Evolutionary conservation across 2,113 vertebrate species (phyloP).

Genomic region (Pithys albifrons): DNA sequence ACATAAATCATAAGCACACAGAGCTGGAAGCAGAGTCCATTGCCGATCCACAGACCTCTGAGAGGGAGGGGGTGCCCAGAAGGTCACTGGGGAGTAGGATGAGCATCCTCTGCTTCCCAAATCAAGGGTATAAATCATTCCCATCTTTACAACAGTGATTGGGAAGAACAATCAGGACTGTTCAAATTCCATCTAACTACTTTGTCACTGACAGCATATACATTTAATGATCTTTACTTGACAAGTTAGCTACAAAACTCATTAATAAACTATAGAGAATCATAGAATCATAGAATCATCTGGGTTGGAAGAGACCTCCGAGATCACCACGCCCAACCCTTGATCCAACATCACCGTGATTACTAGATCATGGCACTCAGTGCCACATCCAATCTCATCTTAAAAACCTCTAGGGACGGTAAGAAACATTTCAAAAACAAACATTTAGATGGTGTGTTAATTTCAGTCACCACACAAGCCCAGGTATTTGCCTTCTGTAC

Average conservation of each 20-base stretch:
- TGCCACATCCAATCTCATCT: no score
- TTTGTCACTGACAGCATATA: background rate
- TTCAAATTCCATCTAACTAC: background rate
- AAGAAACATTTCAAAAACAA: background rate
- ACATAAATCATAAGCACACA: background rate
- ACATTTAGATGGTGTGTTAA: background rate
- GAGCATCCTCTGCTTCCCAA: background rate
- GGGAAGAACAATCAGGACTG: background rate
- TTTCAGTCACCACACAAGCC: background rate
- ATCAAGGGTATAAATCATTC: background rate
- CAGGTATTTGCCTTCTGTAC: background rate
- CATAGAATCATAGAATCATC: background rate
- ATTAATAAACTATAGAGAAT: background rate
- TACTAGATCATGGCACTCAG: no score
- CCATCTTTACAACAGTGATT: background rate
- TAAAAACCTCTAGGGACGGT: no score
- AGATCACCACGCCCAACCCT: no score
- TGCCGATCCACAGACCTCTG: background rate
- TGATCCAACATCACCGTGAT: no score
- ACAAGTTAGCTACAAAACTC: background rate
- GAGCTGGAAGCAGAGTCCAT: background rate
- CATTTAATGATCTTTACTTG: background rate
- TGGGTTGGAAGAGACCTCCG: no score
- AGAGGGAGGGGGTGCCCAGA: background rate
- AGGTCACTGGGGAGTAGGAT: background rate